Evolutionary conservation across 1,140 invertebrate species (phyloP).

Genomic region (Cotesia vestalis): DNA sequence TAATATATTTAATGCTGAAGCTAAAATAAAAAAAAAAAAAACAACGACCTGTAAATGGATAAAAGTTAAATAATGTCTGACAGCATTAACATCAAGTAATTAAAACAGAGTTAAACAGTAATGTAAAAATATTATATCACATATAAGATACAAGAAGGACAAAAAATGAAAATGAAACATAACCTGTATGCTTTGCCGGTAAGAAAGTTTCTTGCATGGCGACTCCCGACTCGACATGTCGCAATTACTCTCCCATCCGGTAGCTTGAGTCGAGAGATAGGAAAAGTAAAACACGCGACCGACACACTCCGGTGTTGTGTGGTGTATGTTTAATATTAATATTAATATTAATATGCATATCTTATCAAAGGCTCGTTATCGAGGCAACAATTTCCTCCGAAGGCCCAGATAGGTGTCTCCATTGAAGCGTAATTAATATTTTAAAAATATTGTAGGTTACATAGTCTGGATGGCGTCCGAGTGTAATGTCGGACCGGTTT

Average conservation of each 20-base stretch:
- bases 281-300: constrained; percentile 19
- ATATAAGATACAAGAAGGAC: not conserved
- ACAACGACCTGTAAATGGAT: not conserved
- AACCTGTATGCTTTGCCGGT: not conserved
- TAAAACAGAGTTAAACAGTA: not conserved
- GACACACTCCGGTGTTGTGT: constrained; percentile 5
- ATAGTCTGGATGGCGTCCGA: not conserved
- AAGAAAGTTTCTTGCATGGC: constrained; percentile 16
- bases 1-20: not conserved
- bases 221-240: not conserved
- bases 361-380: constrained; percentile 37
- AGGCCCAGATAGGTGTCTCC: constrained; percentile 13
- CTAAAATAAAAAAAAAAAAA: not conserved
- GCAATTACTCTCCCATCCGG: constrained; percentile 20
- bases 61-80: constrained; percentile 6
- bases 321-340: too few relatives aligned
- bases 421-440: constrained; percentile 14
- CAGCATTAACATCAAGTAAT: constrained; percentile 15
- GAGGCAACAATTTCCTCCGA: constrained; percentile 27
- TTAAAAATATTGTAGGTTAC: constrained; percentile 3
- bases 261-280: constrained; percentile 9
- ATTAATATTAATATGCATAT: too few relatives aligned
- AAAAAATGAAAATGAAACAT: not conserved
- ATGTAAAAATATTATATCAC: not conserved
- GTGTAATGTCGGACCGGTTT: too few relatives aligned